These are phyloP conservation scores for Noctua comes DNA, from an alignment of 2,888 invertebrate species.

Conservation along the genomic window DNA sequence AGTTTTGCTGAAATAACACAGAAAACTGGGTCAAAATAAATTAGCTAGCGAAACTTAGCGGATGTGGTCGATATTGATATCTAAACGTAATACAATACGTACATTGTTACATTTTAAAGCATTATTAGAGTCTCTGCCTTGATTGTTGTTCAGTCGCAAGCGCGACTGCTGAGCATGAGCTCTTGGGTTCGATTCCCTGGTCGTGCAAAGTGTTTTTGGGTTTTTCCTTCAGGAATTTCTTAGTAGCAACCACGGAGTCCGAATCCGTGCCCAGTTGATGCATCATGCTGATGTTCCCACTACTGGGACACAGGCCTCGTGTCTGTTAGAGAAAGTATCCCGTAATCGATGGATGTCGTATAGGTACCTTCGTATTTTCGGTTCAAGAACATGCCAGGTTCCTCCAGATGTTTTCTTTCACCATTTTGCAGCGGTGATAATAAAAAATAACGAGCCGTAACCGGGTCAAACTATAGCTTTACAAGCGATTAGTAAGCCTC, in stretches of 20 bases:
- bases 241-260: too few relatives aligned
- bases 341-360: not conserved
- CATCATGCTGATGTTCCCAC: too few relatives aligned
- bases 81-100: not conserved
- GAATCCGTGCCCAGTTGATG: too few relatives aligned
- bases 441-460: not conserved
- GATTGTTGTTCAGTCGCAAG: too few relatives aligned
- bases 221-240: too few relatives aligned
- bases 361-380: not conserved
- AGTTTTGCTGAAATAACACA: not conserved
- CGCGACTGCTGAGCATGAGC: too few relatives aligned
- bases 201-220: too few relatives aligned
- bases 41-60: not conserved
- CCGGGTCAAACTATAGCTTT: conserved; percentile 33
- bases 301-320: not conserved
- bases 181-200: too few relatives aligned
- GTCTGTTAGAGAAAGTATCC: not conserved
- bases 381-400: not conserved
- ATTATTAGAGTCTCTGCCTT: not conserved
- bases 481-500: conserved; percentile 34
- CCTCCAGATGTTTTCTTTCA: not conserved
- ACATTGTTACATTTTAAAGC: not conserved
- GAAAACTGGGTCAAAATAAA: not conserved
- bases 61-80: not conserved
- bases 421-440: not conserved